These are phyloP conservation scores for Drosophila truncata DNA, from an alignment of 1,140 invertebrate species.

Conservation along the genomic window DNA sequence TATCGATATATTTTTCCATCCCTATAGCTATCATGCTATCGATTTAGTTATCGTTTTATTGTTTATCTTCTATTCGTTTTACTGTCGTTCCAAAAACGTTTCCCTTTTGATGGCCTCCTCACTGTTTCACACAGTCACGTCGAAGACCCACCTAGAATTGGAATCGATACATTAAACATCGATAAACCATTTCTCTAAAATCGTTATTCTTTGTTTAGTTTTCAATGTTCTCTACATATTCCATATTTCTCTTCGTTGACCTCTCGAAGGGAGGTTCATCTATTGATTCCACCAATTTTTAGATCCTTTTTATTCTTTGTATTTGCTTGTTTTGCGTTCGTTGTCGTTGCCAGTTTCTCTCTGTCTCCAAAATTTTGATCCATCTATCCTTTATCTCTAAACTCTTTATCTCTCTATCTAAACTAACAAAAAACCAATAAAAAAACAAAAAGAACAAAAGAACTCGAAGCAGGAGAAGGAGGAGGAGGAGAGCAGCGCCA, in stretches of 20 bases:
- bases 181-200: background rate
- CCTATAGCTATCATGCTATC: slow-evolving; percentile 1
- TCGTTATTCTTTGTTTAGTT: background rate
- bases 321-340: slow-evolving; percentile 46
- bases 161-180: slow-evolving; percentile 12
- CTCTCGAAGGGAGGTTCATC: background rate
- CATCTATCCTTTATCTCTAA: slow-evolving; percentile 26
- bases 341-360: slow-evolving; percentile 17
- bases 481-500: slow-evolving; percentile 79
- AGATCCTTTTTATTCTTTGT: slow-evolving; percentile 10
- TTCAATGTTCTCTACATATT: background rate
- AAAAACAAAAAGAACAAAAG: slow-evolving; percentile 61
- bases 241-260: background rate
- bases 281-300: background rate
- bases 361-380: slow-evolving; percentile 27
- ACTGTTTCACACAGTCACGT: slow-evolving; percentile 4
- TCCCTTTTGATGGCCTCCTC: background rate
- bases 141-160: slow-evolving; percentile 40
- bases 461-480: slow-evolving; percentile 54
- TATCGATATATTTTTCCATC: background rate
- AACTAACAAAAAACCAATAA: background rate
- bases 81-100: slow-evolving; percentile 6
- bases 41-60: slow-evolving; percentile 7
- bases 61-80: slow-evolving; percentile 4
- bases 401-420: slow-evolving; percentile 7